Conservation (phyloP, 2,888 invertebrate species). For the Sepiola atlantica region DNA sequence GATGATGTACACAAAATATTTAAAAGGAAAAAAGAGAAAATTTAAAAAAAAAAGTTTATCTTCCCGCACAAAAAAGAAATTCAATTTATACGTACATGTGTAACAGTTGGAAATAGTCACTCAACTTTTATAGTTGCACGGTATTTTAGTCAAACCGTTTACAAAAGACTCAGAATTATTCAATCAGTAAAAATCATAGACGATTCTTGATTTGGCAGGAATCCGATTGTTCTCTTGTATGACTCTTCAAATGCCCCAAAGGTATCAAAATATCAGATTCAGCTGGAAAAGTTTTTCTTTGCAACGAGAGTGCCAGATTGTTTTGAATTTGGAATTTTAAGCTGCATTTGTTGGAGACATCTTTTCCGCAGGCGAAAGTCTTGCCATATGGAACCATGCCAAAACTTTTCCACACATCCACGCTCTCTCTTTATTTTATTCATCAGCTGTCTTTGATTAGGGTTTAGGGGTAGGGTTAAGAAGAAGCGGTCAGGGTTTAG, state of each 20-base stretch:
- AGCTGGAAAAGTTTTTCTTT: not conserved
- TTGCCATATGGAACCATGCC: not conserved
- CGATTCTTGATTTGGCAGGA: not conserved
- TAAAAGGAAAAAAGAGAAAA: too few species aligned
- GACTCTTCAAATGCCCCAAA: not conserved
- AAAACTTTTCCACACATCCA: too few species aligned
- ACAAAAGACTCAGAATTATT: not conserved
- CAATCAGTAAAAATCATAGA: not conserved
- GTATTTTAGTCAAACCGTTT: not conserved
- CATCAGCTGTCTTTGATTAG: not conserved
- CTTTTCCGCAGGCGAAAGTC: not conserved
- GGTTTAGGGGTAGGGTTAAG: too few species aligned
- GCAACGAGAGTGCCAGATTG: not conserved
- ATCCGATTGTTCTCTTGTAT: not conserved
- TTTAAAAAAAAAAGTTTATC: too few species aligned
- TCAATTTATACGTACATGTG: too few species aligned
- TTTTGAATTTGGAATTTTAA: not conserved
- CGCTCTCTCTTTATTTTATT: not conserved
- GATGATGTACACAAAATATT: too few species aligned
- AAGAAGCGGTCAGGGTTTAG: too few species aligned
- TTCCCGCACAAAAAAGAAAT: too few species aligned
- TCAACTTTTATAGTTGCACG: too few species aligned
- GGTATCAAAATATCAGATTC: not conserved
- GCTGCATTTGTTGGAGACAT: not conserved
- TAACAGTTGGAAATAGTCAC: too few species aligned